Evolutionary conservation across 2,797 vertebrate species (phyloP).

Genomic region (Acropternis orthonyx): DNA sequence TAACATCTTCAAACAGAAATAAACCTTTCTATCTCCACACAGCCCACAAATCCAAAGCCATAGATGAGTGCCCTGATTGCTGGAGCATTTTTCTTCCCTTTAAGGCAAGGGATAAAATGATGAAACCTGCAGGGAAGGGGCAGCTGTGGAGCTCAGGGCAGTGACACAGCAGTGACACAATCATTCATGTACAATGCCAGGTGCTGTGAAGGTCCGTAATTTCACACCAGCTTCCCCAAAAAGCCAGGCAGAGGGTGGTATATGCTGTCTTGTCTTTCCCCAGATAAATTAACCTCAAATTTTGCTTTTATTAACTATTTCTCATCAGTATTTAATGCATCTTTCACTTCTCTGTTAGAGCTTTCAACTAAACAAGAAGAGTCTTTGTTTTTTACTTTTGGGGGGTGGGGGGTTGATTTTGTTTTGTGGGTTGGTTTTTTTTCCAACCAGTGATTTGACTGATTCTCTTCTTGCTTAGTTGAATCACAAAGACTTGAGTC

Average conservation of each 20-base stretch:
- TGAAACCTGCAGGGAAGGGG: neutral
- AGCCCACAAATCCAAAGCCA: neutral
- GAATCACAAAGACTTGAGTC: neutral
- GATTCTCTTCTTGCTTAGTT: neutral
- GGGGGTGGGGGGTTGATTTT: no score
- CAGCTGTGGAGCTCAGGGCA: neutral
- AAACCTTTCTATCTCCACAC: neutral
- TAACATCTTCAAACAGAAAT: neutral
- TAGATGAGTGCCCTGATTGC: neutral
- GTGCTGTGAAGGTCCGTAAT: accelerated
- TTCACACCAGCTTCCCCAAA: neutral
- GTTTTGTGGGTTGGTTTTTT: neutral
- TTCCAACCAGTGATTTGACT: neutral
- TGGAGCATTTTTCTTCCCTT: neutral
- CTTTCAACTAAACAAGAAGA: neutral
- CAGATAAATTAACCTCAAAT: neutral
- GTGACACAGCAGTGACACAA: accelerated
- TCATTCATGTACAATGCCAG: accelerated
- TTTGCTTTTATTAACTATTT: neutral
- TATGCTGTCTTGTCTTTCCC: neutral
- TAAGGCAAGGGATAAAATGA: neutral
- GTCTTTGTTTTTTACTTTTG: neutral
- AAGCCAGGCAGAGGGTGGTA: neutral
- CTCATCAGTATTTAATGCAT: neutral
- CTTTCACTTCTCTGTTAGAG: neutral